These are phyloP conservation scores for Dallia pectoralis DNA, from an alignment of 2,797 vertebrate species.

Conservation along the genomic window DNA sequence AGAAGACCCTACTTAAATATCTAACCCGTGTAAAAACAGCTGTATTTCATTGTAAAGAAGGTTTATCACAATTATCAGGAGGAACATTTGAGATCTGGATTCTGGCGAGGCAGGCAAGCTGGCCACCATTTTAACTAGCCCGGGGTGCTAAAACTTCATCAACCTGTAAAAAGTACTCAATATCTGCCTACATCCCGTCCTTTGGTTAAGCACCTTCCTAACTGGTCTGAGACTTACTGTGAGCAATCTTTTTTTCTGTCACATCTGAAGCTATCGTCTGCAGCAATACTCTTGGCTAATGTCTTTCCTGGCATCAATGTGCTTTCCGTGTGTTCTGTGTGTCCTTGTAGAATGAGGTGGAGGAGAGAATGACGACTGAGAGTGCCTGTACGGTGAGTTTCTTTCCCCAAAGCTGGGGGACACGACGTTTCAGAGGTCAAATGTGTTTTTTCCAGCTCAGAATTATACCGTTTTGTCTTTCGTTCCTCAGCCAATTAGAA, in stretches of 20 bases:
- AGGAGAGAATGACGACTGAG: conserved; percentile 60
- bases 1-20: too few species aligned
- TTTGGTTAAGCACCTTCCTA: too few species aligned
- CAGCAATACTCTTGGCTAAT: neutral
- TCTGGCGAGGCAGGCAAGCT: too few species aligned
- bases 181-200: too few species aligned
- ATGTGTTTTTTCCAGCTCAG: neutral
- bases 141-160: too few species aligned
- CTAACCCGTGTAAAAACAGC: too few species aligned
- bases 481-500: neutral
- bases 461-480: neutral
- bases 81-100: too few species aligned
- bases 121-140: too few species aligned
- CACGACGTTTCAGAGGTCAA: neutral
- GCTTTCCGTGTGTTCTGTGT: conserved; percentile 39
- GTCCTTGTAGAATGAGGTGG: conserved; percentile 67
- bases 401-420: neutral
- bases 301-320: neutral
- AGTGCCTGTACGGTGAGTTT: conserved; percentile 68
- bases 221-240: neutral
- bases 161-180: too few species aligned
- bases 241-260: neutral
- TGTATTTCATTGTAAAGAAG: too few species aligned
- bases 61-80: too few species aligned
- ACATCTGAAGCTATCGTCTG: neutral